Evolutionary conservation across 2,888 invertebrate genomes (phyloP), one percentile per base, ranked within the genome.

Genomic region (Pseudeuparius sepicola): DNA sequence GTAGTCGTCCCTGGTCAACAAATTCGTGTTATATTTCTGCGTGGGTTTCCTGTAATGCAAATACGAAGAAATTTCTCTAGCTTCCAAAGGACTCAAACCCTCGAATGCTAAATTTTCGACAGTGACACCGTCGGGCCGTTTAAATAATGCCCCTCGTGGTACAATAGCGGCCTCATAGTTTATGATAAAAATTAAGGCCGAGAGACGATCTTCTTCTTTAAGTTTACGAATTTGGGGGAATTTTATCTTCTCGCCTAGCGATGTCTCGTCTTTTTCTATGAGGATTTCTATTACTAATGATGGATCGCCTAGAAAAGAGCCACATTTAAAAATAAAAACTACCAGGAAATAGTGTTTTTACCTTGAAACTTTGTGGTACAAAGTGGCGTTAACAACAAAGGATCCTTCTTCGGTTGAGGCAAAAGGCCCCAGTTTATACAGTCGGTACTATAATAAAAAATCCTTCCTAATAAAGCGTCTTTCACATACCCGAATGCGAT

Each of bases 171-270:
- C 77, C 56, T 92, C 84, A 20, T 79, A 72, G 41, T 72, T 76
- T 31, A 87, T 82, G 24, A 74, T 67, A 45, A 73, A 67, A 5
- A 87, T 71, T 0, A 75, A 73, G 1, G 81, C 78, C 0, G 84
- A 68, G 17, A 88, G 53, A n/a, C 86, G 72, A 44, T 75, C 77
- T 53, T 87, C 87, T 56, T 88, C 87, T 56, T 81, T 85, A 39
- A 87, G 63, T 41, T 69, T 64, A 31, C 55, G 56, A 6, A 62
- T 52, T 37, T 61, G 48, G 1, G 67, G 55, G 46, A 65, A 68
- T 48, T 71, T 65, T 6, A 68, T 60, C 45, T 67, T 66, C 30
- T 66, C 56, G 37, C 68, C 67, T 2, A 73, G 41, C 18, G 69
- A 52, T 17, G 71, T 67, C 53, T 76, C 65, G 10, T 71, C 66